A percentile compares a stretch with the other conserved stretches of the same genome.
Conservation (phyloP, 2,888 invertebrate genomes). For the Pristionchus entomophagus region DNA sequence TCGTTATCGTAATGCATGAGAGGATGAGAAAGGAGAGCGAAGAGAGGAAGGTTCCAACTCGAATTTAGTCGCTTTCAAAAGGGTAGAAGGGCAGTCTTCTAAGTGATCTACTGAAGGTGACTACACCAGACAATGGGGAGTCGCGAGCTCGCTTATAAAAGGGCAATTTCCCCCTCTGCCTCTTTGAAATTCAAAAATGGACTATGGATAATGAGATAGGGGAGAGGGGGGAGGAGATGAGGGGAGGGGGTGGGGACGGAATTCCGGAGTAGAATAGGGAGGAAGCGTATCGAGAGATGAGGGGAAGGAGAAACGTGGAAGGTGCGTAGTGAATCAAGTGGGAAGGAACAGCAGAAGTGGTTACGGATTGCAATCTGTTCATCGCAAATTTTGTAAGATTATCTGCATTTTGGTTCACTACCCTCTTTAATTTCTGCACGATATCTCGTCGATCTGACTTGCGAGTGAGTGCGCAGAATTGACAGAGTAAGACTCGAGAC, state of each 20-base stretch:
- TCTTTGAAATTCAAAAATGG: constrained; percentile 16
- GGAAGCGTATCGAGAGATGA: no score
- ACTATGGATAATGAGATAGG: constrained; percentile 15
- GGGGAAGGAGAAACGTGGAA: neutral
- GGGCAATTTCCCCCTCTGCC: neutral
- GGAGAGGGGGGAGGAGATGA: neutral
- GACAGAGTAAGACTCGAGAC: no score
- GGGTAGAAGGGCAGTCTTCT: neutral
- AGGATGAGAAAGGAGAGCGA: neutral
- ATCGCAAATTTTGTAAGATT: neutral
- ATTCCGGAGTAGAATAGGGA: neutral
- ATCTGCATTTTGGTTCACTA: neutral
- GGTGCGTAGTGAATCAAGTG: neutral
- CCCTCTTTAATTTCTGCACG: neutral
- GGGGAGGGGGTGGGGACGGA: neutral
- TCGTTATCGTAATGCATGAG: no score
- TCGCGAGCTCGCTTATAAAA: neutral
- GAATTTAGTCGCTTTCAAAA: constrained; percentile 5
- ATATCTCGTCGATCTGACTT: neutral
- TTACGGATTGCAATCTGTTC: no score
- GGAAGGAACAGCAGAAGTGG: neutral
- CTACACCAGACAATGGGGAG: neutral
- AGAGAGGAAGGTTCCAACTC: neutral
- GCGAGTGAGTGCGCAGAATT: no score
- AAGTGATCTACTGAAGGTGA: constrained; percentile 2